phyloP scores from a whole-genome alignment of 2,888 invertebrate genomes.

The Tuta absoluta region DNA sequence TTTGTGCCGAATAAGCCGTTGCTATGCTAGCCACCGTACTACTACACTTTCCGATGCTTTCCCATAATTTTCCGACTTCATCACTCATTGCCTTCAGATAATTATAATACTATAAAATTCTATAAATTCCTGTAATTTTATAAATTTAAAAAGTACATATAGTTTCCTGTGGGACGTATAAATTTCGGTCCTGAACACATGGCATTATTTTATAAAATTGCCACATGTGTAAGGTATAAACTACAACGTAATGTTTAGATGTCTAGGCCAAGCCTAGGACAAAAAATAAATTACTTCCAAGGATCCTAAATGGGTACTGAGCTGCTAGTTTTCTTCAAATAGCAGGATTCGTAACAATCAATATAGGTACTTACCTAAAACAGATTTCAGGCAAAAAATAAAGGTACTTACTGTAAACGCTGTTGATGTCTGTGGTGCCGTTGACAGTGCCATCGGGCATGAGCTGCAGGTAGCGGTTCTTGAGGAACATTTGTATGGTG shows the following conservation, averaged over 20 bases:
- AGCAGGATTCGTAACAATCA: background rate
- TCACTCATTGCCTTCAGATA: no score
- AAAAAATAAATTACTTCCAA: slow-evolving; percentile 36
- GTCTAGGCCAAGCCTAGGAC: slow-evolving; percentile 47
- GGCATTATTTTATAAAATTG: background rate
- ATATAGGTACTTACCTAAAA: background rate
- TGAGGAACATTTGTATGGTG: slow-evolving; percentile 92
- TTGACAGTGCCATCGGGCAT: slow-evolving; percentile 92
- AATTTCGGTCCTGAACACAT: background rate
- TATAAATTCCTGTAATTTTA: no score
- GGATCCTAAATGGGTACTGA: slow-evolving; percentile 20
- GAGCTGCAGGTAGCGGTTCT: slow-evolving; percentile 90
- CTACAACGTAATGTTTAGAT: slow-evolving; percentile 23
- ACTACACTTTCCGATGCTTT: no score
- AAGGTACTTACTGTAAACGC: slow-evolving; percentile 90
- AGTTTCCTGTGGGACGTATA: no score
- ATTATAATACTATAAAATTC: no score
- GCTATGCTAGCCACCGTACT: no score
- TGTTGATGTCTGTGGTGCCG: slow-evolving; percentile 89
- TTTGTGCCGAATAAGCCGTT: no score
- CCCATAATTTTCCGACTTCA: no score
- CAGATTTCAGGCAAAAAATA: background rate
- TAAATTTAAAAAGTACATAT: no score
- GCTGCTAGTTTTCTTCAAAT: slow-evolving; percentile 20
- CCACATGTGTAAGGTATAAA: slow-evolving; percentile 1